A percentile compares a stretch with the other conserved stretches of the same genome.
Evolutionary conservation across 2,113 vertebrate species (phyloP).

Genomic region (Bubo blakistoni): DNA sequence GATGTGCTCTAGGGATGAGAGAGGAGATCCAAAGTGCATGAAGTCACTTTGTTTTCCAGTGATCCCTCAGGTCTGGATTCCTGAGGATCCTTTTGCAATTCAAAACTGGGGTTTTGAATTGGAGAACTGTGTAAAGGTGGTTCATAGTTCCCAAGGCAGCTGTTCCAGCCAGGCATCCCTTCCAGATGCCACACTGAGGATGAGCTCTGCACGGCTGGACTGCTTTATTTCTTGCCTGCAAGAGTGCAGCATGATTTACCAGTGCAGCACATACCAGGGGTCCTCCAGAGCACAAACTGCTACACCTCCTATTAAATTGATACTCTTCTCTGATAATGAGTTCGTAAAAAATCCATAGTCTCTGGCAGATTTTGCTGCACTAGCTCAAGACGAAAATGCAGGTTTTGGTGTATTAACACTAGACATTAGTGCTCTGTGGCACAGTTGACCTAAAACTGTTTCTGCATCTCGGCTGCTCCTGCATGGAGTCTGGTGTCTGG

Average conservation of each 20-base stretch:
- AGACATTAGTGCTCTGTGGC: fast-evolving
- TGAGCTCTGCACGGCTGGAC: neutral
- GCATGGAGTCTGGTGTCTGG: neutral
- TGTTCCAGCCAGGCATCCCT: neutral
- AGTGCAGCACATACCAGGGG: fast-evolving
- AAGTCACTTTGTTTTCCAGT: neutral
- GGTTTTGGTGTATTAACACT: neutral
- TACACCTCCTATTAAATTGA: neutral
- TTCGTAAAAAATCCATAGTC: neutral
- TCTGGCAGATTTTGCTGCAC: neutral
- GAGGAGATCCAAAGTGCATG: neutral
- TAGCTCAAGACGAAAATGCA: neutral
- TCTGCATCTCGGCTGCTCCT: neutral
- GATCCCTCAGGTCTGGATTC: neutral
- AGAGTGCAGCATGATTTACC: neutral
- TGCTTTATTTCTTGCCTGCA: neutral
- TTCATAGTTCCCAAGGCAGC: neutral
- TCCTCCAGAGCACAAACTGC: neutral
- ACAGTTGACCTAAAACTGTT: neutral
- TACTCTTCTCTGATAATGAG: neutral
- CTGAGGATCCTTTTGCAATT: neutral
- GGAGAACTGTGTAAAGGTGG: neutral
- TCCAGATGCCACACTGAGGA: neutral
- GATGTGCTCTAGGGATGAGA: neutral
- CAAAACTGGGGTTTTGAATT: neutral